Conservation (phyloP, 2,113 vertebrate species). For the Dicentrarchus labrax region DNA sequence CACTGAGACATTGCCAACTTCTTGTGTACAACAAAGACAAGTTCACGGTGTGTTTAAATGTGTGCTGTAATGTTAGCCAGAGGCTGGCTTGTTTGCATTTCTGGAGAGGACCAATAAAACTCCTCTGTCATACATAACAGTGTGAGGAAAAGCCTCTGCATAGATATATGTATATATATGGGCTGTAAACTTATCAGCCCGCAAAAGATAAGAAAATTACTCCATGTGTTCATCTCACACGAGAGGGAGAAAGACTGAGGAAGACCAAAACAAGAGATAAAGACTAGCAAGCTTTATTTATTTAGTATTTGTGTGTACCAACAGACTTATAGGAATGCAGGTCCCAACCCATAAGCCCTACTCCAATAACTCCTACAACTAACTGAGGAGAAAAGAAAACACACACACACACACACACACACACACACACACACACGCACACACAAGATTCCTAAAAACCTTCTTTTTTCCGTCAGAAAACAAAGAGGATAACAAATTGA, state of each 20-base stretch:
- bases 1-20: not conserved
- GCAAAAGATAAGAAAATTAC: constrained; percentile 46
- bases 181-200: constrained; percentile 23
- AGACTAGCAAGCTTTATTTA: constrained; percentile 9
- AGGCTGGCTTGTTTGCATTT: constrained; percentile 70
- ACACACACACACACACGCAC: constrained; percentile 21
- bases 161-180: constrained; percentile 39
- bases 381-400: constrained; percentile 25
- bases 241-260: not conserved
- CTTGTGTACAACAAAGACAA: constrained; percentile 9
- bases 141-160: constrained; percentile 29
- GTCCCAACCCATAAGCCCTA: constrained; percentile 52
- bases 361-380: constrained; percentile 33
- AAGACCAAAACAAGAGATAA: constrained; percentile 1
- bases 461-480: not conserved
- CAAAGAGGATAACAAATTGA: not conserved
- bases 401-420: constrained; percentile 29
- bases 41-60: constrained; percentile 24
- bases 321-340: constrained; percentile 21
- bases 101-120: constrained; percentile 58
- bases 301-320: constrained; percentile 36
- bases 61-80: constrained; percentile 22
- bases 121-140: constrained; percentile 7
- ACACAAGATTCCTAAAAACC: not conserved
- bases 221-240: not conserved